A percentile compares a stretch with the other conserved stretches of the same genome.
These are phyloP conservation scores for Sacculina carcini DNA, from an alignment of 2,888 invertebrate genomes.

Conservation along the genomic window DNA sequence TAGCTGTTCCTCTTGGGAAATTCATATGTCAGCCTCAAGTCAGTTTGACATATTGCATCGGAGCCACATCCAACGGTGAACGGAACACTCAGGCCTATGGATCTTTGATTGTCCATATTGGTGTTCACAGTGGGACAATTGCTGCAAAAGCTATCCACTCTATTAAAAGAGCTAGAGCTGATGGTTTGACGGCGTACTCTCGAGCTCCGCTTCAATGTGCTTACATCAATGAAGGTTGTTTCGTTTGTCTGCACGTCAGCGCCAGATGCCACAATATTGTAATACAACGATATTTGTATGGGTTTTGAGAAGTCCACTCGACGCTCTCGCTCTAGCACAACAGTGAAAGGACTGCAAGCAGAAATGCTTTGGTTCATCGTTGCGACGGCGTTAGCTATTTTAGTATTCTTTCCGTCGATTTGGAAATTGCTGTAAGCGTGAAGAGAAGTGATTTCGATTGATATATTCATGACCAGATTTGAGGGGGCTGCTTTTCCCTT, in stretches of 20 bases:
- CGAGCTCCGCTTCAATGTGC: background rate
- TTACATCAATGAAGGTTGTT: background rate
- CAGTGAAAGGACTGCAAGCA: background rate
- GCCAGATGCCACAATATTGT: background rate
- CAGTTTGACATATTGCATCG: conserved; percentile 27
- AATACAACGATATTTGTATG: background rate
- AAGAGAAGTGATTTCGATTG: background rate
- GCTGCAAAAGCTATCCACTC: conserved; percentile 12
- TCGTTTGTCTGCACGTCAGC: too few relatives aligned
- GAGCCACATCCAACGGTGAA: conserved; percentile 27
- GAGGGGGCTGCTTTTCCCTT: conserved; percentile 9
- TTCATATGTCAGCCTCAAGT: conserved; percentile 18
- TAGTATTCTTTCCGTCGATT: background rate
- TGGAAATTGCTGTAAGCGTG: background rate
- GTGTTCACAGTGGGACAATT: conserved; percentile 13
- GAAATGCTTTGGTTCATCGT: background rate
- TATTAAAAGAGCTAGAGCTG: background rate
- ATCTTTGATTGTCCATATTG: conserved; percentile 5
- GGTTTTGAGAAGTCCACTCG: background rate
- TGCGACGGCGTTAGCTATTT: too few relatives aligned
- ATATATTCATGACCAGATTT: background rate
- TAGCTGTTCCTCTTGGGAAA: background rate
- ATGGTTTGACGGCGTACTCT: too few relatives aligned
- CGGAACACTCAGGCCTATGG: conserved; percentile 14
- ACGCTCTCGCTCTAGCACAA: background rate